Evolutionary conservation across 2,797 vertebrate genomes (phyloP), one percentile per base, ranked within the genome.

Genomic region (Gymnothorax javanicus): DNA sequence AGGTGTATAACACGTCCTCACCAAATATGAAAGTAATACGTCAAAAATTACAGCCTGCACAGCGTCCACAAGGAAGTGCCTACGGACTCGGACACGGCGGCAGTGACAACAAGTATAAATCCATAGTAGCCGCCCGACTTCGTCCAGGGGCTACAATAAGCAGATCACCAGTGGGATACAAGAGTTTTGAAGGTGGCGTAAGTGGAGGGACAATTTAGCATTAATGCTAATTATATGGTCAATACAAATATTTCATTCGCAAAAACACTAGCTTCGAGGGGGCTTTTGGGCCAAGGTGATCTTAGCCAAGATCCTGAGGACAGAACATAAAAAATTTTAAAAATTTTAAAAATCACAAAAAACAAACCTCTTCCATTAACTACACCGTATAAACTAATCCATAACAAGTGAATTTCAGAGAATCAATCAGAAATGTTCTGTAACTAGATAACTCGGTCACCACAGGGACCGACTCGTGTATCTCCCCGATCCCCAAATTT

Each of bases 371-470:
- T 20, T 56, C n/a, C 23, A 81, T 8, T 54, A 43, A 43, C 33
- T 43, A 43, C 33, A 43, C 33, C 33, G n/a, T 60, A 23, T 50
- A 50, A 50, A 54, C 20, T 33, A 23, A 25, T 25, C 67, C 64
- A 52, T 17, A 56, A n/a, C 4, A 27, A 60, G 12, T 17, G 17
- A 20, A 64, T 64, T 64, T 64, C 23, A 43, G 75, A 54, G 52
- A 25, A 27, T 6, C 52, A 75, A n/a, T 59, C 33, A 25, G 77
- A 50, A 43, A 69, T 33, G 9, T 56, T 13, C 15, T 27, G 43
- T 9, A 77, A 57, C 17, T 1, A 79, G 58, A 94, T 94, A 60
- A 15, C 59, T n/a, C n/a, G n/a, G n/a, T n/a, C n/a, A n/a, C n/a
- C n/a, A n/a, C n/a, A n/a, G n/a, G n/a, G n/a, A n/a, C n/a, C n/a